Percentiles rank a stretch among this genome's conserved stretches.
Evolutionary conservation across 1,140 invertebrate genomes (phyloP).

Genomic region (Lepidotrigona ventralis): DNA sequence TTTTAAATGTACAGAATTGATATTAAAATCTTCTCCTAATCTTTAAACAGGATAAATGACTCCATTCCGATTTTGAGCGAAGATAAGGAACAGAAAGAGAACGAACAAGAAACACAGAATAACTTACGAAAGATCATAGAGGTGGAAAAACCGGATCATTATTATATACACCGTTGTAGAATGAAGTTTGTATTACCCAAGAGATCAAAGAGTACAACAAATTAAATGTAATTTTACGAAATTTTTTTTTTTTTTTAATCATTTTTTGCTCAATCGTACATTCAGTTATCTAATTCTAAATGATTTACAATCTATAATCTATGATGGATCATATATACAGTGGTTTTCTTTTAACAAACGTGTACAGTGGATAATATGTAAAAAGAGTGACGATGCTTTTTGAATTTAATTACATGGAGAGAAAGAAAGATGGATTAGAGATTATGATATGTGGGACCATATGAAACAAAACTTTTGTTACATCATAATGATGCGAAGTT

Average conservation of each 20-base stretch:
- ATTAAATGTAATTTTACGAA: conserved; percentile 31
- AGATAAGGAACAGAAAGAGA: conserved; percentile 7
- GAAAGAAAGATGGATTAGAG: not conserved
- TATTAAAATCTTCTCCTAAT: conserved; percentile 1
- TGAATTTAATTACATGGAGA: not conserved
- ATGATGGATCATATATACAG: conserved; percentile 3
- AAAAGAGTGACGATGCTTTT: conserved; percentile 16
- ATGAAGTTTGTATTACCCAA: conserved; percentile 55
- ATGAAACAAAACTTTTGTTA: conserved; percentile 19
- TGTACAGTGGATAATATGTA: conserved; percentile 28
- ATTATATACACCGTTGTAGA: conserved; percentile 28
- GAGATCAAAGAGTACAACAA: conserved; percentile 48
- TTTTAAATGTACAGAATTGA: not conserved
- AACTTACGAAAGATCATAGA: not conserved
- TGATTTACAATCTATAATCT: not conserved
- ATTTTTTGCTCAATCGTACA: not conserved
- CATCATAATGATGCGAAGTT: conserved; percentile 14
- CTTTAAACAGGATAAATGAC: conserved; percentile 45
- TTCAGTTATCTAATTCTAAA: conserved; percentile 1
- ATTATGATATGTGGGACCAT: conserved; percentile 42
- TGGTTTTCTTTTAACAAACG: not conserved
- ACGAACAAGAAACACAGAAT: conserved; percentile 4
- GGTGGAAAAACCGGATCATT: not conserved
- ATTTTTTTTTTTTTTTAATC: conserved; percentile 15
- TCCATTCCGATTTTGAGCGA: conserved; percentile 47